phyloP scores from a whole-genome alignment of 2,113 vertebrate species.

The Pristiophorus japonicus region DNA sequence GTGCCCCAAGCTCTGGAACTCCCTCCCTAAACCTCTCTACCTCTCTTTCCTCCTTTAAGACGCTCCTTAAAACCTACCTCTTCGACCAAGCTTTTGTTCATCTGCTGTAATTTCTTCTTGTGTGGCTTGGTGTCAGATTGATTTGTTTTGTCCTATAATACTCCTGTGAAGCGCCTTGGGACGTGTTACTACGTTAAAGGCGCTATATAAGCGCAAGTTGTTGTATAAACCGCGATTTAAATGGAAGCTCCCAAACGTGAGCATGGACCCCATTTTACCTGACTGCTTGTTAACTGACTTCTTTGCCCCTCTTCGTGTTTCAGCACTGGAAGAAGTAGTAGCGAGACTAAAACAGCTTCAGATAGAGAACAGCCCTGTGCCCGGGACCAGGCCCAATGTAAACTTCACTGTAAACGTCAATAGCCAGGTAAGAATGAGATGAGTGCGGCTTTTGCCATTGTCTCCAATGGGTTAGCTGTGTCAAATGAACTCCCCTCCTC shows the following conservation, averaged over 20 bases:
- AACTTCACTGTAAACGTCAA: slow-evolving; percentile 75
- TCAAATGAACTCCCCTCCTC: neutral
- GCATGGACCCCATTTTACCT: neutral
- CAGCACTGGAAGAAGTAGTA: slow-evolving; percentile 59
- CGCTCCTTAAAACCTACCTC: too few relatives aligned
- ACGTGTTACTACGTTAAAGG: too few relatives aligned
- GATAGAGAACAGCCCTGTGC: slow-evolving; percentile 50
- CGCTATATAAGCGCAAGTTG: too few relatives aligned
- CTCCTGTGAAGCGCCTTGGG: too few relatives aligned
- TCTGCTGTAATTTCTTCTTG: too few relatives aligned
- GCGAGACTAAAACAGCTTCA: slow-evolving; percentile 77
- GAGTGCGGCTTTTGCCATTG: neutral
- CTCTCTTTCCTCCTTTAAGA: too few relatives aligned
- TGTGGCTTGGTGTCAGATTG: too few relatives aligned
- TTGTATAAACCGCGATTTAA: neutral
- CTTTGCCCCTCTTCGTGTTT: slow-evolving; percentile 16
- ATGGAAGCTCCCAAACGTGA: neutral
- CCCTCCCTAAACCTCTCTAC: too few relatives aligned
- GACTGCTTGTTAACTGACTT: neutral
- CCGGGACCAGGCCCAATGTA: slow-evolving; percentile 48
- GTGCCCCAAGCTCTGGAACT: too few relatives aligned
- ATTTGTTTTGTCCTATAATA: too few relatives aligned
- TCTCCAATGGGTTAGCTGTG: neutral
- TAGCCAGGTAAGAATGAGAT: slow-evolving; percentile 64
- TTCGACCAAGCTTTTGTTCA: too few relatives aligned